Evolutionary conservation across 2,113 vertebrate genomes (phyloP).

Genomic region (Rhinoptilus africanus): DNA sequence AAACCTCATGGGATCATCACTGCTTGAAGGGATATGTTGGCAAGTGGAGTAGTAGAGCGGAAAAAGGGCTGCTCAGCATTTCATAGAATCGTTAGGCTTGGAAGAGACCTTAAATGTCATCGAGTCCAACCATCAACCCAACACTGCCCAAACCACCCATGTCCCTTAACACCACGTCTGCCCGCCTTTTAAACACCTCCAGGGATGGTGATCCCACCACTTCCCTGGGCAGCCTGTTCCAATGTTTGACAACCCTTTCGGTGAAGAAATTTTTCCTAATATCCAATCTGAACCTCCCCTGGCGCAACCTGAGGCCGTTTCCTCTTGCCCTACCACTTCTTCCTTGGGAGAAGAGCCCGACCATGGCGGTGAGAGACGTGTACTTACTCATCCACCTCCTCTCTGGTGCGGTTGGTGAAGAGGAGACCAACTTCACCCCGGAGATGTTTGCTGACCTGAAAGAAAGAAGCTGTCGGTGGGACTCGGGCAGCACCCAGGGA

Average conservation of each 20-base stretch:
- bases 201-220: background rate
- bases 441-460: slow-evolving; percentile 86
- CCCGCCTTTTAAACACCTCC: background rate
- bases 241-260: background rate
- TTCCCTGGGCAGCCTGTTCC: background rate
- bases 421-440: slow-evolving; percentile 91
- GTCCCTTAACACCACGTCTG: background rate
- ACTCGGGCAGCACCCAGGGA: rapidly evolving
- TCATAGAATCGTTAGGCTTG: background rate
- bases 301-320: background rate
- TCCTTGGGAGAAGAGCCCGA: background rate
- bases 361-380: rapidly evolving
- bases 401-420: slow-evolving; percentile 90
- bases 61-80: no score
- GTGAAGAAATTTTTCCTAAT: no score
- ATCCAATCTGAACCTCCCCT: no score
- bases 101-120: background rate
- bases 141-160: background rate
- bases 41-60: rapidly evolving
- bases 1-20: rapidly evolving
- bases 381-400: slow-evolving; percentile 92
- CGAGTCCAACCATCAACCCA: background rate
- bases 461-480: background rate
- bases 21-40: background rate
- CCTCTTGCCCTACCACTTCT: background rate